A percentile compares a stretch with the other conserved stretches of the same genome.
Conservation (phyloP, 23 tunicate genomes). For the Trididemnum nubilum region DNA sequence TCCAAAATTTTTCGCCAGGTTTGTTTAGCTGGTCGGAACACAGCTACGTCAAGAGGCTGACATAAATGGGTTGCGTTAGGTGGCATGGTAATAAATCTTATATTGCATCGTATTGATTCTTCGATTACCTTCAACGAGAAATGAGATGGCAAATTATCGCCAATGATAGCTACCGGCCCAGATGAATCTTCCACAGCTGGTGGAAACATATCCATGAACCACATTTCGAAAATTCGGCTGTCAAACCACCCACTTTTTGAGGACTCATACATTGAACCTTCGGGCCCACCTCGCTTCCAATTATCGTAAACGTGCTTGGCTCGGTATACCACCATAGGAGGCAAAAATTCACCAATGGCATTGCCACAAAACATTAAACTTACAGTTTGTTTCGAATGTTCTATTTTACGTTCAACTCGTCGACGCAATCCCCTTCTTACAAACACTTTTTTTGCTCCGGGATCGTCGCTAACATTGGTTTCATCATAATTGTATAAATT, state of each 20-base stretch:
- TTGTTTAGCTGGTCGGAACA: too few relatives aligned
- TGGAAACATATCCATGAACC: conserved; percentile 4
- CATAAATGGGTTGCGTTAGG: too few relatives aligned
- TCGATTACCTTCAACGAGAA: conserved; percentile 12
- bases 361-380: too few relatives aligned
- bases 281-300: conserved; percentile 26
- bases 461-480: conserved; percentile 15
- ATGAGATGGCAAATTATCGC: conserved; percentile 37
- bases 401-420: not conserved
- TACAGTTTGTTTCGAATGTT: conserved; percentile 23
- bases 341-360: conserved; percentile 5
- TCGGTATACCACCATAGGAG: conserved; percentile 34
- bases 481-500: conserved; percentile 27
- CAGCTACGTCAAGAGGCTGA: conserved; percentile 42
- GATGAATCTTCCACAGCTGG: not conserved
- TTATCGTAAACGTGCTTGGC: not conserved
- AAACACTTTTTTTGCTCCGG: conserved; percentile 24
- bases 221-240: not conserved
- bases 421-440: conserved; percentile 18
- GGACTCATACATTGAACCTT: conserved; percentile 12
- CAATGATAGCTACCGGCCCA: conserved; percentile 16
- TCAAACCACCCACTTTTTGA: conserved; percentile 30
- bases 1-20: not conserved
- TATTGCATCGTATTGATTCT: not conserved
- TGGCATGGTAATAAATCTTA: conserved; percentile 19